phyloP scores from a whole-genome alignment of 2,888 invertebrate genomes.

The Cryptosula pallasiana region DNA sequence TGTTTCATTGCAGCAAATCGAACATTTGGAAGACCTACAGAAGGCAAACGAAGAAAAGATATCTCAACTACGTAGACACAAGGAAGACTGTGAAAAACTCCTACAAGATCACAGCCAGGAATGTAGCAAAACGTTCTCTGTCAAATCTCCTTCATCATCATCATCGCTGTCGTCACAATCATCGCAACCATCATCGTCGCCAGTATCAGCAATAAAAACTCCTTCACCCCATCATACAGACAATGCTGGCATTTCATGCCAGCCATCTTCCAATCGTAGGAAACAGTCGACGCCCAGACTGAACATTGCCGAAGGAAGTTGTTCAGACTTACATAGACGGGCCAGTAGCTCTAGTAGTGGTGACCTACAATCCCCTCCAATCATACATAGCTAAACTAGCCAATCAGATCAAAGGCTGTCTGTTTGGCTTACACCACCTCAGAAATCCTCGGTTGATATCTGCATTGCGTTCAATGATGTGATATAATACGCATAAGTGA shows the following conservation, averaged over 20 bases:
- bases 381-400: slow-evolving; percentile 14
- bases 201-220: background rate
- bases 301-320: slow-evolving; percentile 1
- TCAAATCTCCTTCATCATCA: background rate
- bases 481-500: background rate
- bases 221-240: background rate
- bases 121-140: slow-evolving; percentile 1
- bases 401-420: too few species aligned
- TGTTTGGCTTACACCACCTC: too few species aligned
- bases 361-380: background rate
- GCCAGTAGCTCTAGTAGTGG: slow-evolving; percentile 17
- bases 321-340: background rate
- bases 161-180: background rate
- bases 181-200: background rate
- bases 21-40: slow-evolving; percentile 3
- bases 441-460: too few species aligned
- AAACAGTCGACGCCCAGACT: background rate
- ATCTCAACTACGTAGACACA: background rate
- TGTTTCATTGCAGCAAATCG: slow-evolving; percentile 13
- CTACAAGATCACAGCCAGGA: slow-evolving; percentile 1
- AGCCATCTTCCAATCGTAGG: background rate
- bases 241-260: background rate
- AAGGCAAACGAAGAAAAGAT: background rate
- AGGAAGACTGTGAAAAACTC: slow-evolving; percentile 14
- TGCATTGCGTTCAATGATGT: too few species aligned